A percentile compares a stretch with the other conserved stretches of the same genome.
Conservation (phyloP, 2,113 vertebrate genomes). For the Hypocryptadius cinnamomeus region DNA sequence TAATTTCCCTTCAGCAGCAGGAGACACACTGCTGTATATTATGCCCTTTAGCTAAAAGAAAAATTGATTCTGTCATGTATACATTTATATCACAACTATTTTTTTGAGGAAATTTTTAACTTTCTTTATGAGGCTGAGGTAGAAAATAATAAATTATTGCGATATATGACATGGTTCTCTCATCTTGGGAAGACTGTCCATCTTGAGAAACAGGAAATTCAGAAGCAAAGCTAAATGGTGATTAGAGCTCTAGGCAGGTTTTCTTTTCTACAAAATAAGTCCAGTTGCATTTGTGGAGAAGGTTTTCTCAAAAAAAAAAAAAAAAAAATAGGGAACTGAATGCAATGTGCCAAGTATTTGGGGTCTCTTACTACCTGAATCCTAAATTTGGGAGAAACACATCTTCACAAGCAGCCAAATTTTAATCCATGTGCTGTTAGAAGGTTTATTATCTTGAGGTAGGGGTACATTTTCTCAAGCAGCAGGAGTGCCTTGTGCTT, state of each 20-base stretch:
- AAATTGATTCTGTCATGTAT: slow-evolving; percentile 63
- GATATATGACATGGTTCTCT: background rate
- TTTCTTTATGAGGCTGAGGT: background rate
- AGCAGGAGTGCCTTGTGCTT: background rate
- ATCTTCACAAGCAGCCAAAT: background rate
- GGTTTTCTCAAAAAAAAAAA: background rate
- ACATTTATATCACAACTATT: slow-evolving; percentile 45
- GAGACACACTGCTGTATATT: slow-evolving; percentile 32
- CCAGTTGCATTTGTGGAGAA: background rate
- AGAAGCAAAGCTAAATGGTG: background rate
- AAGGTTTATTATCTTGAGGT: background rate
- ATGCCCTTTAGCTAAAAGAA: slow-evolving; percentile 57
- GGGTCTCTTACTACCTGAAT: background rate
- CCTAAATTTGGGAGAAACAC: background rate
- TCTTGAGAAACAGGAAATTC: background rate
- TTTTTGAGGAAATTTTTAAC: slow-evolving; percentile 18
- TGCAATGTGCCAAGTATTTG: background rate
- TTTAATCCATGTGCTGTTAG: background rate
- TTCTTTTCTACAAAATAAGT: background rate
- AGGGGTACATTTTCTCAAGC: background rate
- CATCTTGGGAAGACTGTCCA: background rate
- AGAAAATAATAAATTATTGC: slow-evolving; percentile 29
- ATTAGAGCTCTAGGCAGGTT: background rate
- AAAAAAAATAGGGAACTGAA: background rate
- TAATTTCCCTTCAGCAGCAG: slow-evolving; percentile 50